Percentiles rank a stretch among this genome's conserved stretches.
Evolutionary conservation across 2,888 invertebrate species (phyloP).

Genomic region (Dione juno): DNA sequence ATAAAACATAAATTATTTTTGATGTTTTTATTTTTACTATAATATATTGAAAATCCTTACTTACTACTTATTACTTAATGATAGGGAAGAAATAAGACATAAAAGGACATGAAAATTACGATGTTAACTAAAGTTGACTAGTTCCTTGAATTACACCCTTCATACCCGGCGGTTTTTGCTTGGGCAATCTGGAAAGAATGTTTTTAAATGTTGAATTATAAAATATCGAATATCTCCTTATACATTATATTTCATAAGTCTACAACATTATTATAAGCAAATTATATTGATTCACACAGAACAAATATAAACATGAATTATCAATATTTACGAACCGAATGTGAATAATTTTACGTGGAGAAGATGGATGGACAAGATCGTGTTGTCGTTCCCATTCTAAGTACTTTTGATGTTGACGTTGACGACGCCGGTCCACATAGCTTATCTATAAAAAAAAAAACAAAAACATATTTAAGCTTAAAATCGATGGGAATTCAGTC

Average conservation of each 20-base stretch:
- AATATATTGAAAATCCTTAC: not conserved
- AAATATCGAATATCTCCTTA: too few species aligned
- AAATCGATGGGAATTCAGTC: too few species aligned
- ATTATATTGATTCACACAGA: too few species aligned
- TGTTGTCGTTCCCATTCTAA: slow-evolving; percentile 88
- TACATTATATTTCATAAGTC: too few species aligned
- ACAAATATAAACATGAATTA: too few species aligned
- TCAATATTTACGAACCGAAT: slow-evolving; percentile 74
- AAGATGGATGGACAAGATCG: slow-evolving; percentile 89
- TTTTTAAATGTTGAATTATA: too few species aligned
- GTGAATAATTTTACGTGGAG: slow-evolving; percentile 87
- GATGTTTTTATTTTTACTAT: slow-evolving; percentile 23
- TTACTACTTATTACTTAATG: not conserved
- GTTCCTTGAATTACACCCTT: slow-evolving; percentile 73
- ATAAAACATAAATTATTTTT: slow-evolving; percentile 28
- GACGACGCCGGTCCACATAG: slow-evolving; percentile 91
- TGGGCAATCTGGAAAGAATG: slow-evolving; percentile 67
- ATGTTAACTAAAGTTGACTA: slow-evolving; percentile 65
- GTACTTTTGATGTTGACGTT: slow-evolving; percentile 88
- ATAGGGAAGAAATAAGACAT: not conserved
- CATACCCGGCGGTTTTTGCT: slow-evolving; percentile 73
- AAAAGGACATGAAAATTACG: not conserved
- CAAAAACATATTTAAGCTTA: not conserved
- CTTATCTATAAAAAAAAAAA: slow-evolving; percentile 80
- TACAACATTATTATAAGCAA: too few species aligned